Conservation (phyloP, 1,140 invertebrate species). For the Trichogramma pretiosum region DNA sequence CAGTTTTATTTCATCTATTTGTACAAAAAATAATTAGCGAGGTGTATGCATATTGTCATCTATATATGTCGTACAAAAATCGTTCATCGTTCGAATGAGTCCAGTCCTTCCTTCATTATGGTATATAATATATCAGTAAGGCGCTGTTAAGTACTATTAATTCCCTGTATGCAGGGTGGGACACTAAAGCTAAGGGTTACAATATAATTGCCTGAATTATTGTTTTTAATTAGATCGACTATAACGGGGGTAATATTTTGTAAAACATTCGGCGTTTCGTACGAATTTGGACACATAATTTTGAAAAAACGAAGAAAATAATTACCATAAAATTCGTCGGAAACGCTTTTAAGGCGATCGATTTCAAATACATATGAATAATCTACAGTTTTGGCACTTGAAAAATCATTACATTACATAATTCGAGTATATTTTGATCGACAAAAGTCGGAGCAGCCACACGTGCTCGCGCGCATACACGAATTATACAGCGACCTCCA, state of each 20-base stretch:
- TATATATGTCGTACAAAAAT: slow-evolving; percentile 13
- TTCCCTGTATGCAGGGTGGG: slow-evolving; percentile 9
- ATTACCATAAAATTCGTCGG: slow-evolving; percentile 25
- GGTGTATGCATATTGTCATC: slow-evolving; percentile 10
- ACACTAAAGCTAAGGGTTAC: slow-evolving; percentile 16
- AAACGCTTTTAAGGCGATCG: slow-evolving; percentile 29
- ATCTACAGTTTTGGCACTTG: slow-evolving; percentile 43
- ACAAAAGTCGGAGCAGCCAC: slow-evolving; percentile 30
- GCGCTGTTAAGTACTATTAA: slow-evolving; percentile 17
- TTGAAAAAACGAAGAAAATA: too few relatives aligned
- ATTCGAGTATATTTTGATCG: slow-evolving; percentile 20
- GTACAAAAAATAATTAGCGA: slow-evolving; percentile 13
- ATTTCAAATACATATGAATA: slow-evolving; percentile 25
- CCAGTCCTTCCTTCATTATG: slow-evolving; percentile 17
- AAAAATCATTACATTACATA: slow-evolving; percentile 38
- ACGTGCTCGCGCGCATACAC: slow-evolving; percentile 8
- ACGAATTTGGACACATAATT: slow-evolving; percentile 14
- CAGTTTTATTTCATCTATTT: not conserved
- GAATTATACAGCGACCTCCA: slow-evolving; percentile 14
- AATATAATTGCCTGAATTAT: slow-evolving; percentile 8
- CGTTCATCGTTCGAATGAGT: slow-evolving; percentile 14
- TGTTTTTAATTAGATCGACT: slow-evolving; percentile 11
- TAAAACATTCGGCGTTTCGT: slow-evolving; percentile 18
- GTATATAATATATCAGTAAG: slow-evolving; percentile 16
- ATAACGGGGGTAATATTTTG: slow-evolving; percentile 14